A percentile compares a stretch with the other conserved stretches of the same genome.
Evolutionary conservation across 2,888 invertebrate species (phyloP).

Genomic region (Platypus cylindrus): DNA sequence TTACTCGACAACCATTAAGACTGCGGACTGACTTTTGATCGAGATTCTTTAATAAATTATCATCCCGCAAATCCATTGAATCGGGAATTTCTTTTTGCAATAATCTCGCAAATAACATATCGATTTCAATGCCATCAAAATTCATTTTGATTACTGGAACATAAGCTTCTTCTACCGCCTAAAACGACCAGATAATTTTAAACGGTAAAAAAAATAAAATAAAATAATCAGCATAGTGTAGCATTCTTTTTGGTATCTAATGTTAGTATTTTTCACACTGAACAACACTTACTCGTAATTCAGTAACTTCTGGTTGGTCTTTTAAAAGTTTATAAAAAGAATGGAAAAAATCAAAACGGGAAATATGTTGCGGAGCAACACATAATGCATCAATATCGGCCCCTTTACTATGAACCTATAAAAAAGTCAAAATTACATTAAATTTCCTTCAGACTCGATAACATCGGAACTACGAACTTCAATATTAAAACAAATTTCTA

Average conservation of each 20-base stretch:
- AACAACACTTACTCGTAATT: conserved; percentile 50
- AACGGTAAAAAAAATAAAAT: conserved; percentile 3
- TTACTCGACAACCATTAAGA: conserved; percentile 94
- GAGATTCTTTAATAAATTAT: conserved; percentile 82
- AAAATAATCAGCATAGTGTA: too few species aligned
- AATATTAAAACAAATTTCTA: not conserved
- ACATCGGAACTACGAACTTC: not conserved
- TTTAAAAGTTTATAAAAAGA: conserved; percentile 87
- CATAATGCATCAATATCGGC: conserved; percentile 98
- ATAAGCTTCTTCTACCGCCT: conserved; percentile 94
- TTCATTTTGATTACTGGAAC: conserved; percentile 99
- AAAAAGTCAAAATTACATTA: conserved; percentile 5
- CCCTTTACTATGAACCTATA: conserved; percentile 80
- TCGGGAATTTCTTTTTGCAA: conserved; percentile 94
- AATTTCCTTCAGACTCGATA: not conserved
- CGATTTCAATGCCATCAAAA: conserved; percentile 97
- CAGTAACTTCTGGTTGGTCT: conserved; percentile 72
- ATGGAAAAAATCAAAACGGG: conserved; percentile 87
- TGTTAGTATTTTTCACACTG: not conserved
- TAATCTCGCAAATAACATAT: conserved; percentile 91
- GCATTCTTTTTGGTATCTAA: too few species aligned
- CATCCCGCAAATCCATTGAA: conserved; percentile 76
- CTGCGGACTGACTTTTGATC: conserved; percentile 95
- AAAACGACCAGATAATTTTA: conserved; percentile 10
- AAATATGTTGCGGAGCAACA: conserved; percentile 93